Conservation (phyloP, 2,797 vertebrate species). For the Anguilla anguilla region DNA sequence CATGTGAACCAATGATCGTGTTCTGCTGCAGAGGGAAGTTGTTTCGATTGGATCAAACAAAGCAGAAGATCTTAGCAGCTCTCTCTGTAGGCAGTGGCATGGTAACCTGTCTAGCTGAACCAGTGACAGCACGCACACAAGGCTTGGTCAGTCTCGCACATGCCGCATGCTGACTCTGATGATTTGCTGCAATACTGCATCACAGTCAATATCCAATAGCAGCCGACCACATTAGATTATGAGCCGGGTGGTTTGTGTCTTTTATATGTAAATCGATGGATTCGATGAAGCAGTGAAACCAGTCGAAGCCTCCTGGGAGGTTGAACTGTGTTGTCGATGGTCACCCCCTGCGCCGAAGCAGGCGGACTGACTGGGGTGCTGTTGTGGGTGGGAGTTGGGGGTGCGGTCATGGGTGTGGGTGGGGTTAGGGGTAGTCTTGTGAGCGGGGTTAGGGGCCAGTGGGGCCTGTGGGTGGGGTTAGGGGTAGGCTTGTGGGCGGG, state of each 20-base stretch:
- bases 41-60: not conserved
- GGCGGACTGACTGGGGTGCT: not conserved
- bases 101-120: not conserved
- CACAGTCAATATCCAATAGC: no score
- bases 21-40: not conserved
- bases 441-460: no score
- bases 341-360: not conserved
- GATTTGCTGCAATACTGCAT: not conserved
- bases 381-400: no score
- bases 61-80: not conserved
- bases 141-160: not conserved
- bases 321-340: not conserved
- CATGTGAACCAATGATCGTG: not conserved
- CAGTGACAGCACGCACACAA: not conserved
- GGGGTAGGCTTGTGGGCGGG: not conserved
- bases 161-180: not conserved
- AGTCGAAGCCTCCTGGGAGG: not conserved
- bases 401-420: no score
- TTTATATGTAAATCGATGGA: not conserved
- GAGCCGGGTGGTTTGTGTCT: not conserved
- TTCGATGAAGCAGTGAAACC: not conserved
- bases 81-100: not conserved
- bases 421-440: no score
- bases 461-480: no score
- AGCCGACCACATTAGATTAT: no score